Evolutionary conservation across 2,113 vertebrate species (phyloP), one percentile per base, ranked within the genome.

Genomic region (Egretta garzetta): DNA sequence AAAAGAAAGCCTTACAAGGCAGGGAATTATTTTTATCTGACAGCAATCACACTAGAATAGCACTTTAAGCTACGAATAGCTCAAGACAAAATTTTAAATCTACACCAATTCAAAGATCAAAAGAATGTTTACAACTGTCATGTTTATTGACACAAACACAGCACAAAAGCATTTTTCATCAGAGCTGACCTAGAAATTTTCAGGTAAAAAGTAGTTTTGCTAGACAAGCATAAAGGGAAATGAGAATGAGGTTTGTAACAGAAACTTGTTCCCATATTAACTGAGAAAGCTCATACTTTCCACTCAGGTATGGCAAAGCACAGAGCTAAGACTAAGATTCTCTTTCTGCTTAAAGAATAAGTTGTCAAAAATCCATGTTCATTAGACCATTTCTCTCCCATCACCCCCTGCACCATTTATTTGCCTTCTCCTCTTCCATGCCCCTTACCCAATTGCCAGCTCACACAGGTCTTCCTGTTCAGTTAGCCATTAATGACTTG

Each of bases 21-120:
- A 84, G 13, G 15, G 45, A 72, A 76, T 83, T 86, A 77, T 94
- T 95, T 94, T 92, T 90, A 77, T 79, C 87, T 94, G 73, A 94
- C 77, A 92, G 76, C 56, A 63, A 50, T 74, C 50, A 73, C 17
- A 79, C 13, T 7, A 52, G 41, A 94, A 89, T 67, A 91, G 43
- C 68, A 70, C 41, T 93, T 88, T 6, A 73, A 90, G 32, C 50
- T 88, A 96, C 59, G 10, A 95, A 94, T 88, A 95, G 74, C 55
- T 86, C 18, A 86, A 88, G 53, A 80, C 66, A 86, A 81, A 75
- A 91, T 74, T 93, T 84, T 84, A 90, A 80, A 84, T 47, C 60
- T 75, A 85, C 10, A 3, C 4, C 63, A 55, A 91, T 74, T 95
- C 52, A 71, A 77, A 68, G 75, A 96, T 88, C 75, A 76, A 80